phyloP scores from a whole-genome alignment of 2,888 invertebrate genomes.

The Eugnorisma glareosa region DNA sequence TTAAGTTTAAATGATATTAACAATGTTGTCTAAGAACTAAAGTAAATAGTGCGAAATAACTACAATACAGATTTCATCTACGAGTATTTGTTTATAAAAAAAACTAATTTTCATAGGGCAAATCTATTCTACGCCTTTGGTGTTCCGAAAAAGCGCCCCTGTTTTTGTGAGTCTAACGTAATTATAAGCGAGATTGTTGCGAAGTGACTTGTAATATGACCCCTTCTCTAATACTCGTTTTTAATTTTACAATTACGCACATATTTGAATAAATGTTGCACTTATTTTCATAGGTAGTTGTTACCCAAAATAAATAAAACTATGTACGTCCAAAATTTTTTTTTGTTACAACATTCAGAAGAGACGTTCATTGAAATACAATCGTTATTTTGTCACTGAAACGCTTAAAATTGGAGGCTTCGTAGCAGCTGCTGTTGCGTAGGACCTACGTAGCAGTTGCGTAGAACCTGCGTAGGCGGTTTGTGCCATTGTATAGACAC shows the following conservation, averaged over 20 bases:
- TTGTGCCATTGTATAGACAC: not conserved
- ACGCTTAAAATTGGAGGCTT: not conserved
- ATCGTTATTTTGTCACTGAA: not conserved
- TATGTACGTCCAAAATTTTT: not conserved
- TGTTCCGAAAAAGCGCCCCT: constrained; percentile 74
- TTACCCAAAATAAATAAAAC: not conserved
- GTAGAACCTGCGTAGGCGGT: not conserved
- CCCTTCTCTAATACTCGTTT: constrained; percentile 83
- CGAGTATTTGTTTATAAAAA: not conserved
- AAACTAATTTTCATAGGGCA: constrained; percentile 13
- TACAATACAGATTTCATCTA: too few species aligned
- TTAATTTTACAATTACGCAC: constrained; percentile 79
- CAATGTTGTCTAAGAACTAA: not conserved
- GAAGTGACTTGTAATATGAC: constrained; percentile 87
- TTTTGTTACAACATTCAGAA: not conserved
- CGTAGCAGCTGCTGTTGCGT: not conserved
- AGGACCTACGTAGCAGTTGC: constrained; percentile 5
- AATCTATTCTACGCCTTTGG: constrained; percentile 66
- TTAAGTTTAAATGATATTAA: not conserved
- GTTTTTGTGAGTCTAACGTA: constrained; percentile 86
- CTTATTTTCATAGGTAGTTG: constrained; percentile 15
- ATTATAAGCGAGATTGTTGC: constrained; percentile 87
- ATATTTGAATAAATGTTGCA: constrained; percentile 56
- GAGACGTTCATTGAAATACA: not conserved
- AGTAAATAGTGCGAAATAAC: not conserved